These are phyloP conservation scores for Zaprionus bogoriensis DNA, from an alignment of 2,888 invertebrate genomes.

Conservation along the genomic window DNA sequence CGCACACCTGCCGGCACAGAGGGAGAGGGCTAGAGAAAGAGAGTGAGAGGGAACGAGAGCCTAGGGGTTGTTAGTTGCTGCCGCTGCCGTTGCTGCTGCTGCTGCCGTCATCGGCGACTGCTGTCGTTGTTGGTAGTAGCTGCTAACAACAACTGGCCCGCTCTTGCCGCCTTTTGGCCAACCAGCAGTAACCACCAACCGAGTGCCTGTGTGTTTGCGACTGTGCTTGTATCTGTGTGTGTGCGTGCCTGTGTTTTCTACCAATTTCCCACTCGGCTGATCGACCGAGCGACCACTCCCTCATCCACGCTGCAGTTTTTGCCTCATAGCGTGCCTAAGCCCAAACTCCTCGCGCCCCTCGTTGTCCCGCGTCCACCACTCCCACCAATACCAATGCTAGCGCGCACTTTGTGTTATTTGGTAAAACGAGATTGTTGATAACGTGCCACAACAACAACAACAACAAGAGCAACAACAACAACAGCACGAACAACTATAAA, in stretches of 20 bases:
- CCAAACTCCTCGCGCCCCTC: constrained; percentile 16
- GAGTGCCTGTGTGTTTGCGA: constrained; percentile 2
- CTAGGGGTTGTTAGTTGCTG: constrained; percentile 46
- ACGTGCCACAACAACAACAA: constrained; percentile 55
- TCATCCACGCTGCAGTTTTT: constrained; percentile 51
- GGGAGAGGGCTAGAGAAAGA: constrained; percentile 12
- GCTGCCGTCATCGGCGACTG: constrained; percentile 46
- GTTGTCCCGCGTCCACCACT: constrained; percentile 15
- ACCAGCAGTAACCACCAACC: constrained; percentile 70
- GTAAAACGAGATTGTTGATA: constrained; percentile 80
- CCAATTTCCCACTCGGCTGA: constrained; percentile 62
- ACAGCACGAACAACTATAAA: constrained; percentile 37
- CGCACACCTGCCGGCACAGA: constrained; percentile 22
- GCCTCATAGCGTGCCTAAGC: constrained; percentile 46
- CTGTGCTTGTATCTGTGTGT: background rate
- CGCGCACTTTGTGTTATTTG: constrained; percentile 72
- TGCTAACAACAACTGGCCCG: constrained; percentile 44
- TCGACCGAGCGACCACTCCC: constrained; percentile 69
- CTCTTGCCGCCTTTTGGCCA: constrained; percentile 69
- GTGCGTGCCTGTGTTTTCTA: constrained; percentile 17
- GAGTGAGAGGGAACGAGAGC: constrained; percentile 21
- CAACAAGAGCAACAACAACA: constrained; percentile 32
- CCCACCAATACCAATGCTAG: constrained; percentile 41
- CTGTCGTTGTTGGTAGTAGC: constrained; percentile 13
- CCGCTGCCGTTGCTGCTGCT: constrained; percentile 45